These are phyloP conservation scores for Parazoanthus darwini DNA, from an alignment of 92 coral and sea anemone species.

Conservation along the genomic window DNA sequence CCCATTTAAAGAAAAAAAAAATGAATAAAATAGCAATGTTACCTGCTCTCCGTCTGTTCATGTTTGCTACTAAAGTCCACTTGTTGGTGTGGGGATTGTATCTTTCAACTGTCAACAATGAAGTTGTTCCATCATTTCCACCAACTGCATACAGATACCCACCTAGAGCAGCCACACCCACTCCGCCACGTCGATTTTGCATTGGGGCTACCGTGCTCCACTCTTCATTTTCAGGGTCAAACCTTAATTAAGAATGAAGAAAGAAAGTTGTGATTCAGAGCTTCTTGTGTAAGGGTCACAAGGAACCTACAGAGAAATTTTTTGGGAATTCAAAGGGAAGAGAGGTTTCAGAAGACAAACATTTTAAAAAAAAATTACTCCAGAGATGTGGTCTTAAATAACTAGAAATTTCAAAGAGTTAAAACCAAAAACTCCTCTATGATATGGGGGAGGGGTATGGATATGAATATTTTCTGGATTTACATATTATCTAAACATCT, in stretches of 20 bases:
- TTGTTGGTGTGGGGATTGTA: conserved; percentile 91
- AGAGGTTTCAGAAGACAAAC: too few species aligned
- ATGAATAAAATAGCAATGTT: not conserved
- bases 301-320: too few species aligned
- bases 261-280: not conserved
- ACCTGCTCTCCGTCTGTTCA: conserved; percentile 99
- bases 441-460: too few species aligned
- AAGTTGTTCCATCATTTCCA: conserved; percentile 91
- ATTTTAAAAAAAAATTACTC: too few species aligned
- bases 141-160: conserved; percentile 97
- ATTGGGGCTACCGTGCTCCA: conserved; percentile 91
- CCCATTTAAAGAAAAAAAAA: not conserved
- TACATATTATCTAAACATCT: too few species aligned
- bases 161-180: conserved; percentile 86
- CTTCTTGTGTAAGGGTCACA: too few species aligned
- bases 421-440: too few species aligned
- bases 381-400: too few species aligned
- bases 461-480: too few species aligned
- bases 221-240: conserved; percentile 83
- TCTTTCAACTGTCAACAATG: conserved; percentile 85
- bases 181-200: conserved; percentile 92
- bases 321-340: too few species aligned
- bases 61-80: conserved; percentile 82
- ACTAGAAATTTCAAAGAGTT: too few species aligned
- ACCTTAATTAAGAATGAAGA: conserved; percentile 49